Evolutionary conservation across 30 jellyfish, hydroid and myxozoan genomes (phyloP).

Genomic region (Hydractinia symbiolongicarpus): DNA sequence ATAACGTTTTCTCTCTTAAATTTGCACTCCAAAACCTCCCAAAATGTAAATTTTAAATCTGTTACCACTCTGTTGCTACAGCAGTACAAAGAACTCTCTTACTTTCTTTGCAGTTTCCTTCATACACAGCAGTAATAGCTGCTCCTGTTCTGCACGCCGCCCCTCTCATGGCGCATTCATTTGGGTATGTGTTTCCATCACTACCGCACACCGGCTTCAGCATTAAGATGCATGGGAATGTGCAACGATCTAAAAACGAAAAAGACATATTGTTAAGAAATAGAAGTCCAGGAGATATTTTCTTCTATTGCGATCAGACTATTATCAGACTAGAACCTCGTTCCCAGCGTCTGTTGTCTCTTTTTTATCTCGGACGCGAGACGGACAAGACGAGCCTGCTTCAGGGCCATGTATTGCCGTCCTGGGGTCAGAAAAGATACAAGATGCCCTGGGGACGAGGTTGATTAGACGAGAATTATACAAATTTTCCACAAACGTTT

Average conservation of each 20-base stretch:
- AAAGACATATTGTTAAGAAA: not conserved
- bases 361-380: too few relatives aligned
- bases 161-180: slow-evolving; percentile 51
- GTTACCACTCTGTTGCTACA: too few relatives aligned
- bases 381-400: too few relatives aligned
- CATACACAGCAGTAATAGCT: slow-evolving; percentile 36
- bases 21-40: too few relatives aligned
- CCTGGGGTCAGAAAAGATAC: too few relatives aligned
- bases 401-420: too few relatives aligned
- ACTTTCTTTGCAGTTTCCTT: slow-evolving; percentile 24
- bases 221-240: slow-evolving; percentile 40
- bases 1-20: too few relatives aligned
- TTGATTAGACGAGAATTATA: not conserved
- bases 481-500: not conserved
- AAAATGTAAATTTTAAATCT: too few relatives aligned
- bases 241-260: not conserved
- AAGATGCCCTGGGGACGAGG: too few relatives aligned
- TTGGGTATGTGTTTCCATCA: slow-evolving; percentile 39
- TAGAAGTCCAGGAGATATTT: not conserved
- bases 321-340: too few relatives aligned
- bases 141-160: slow-evolving; percentile 37
- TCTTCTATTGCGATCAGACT: too few relatives aligned
- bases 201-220: slow-evolving; percentile 58
- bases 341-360: too few relatives aligned
- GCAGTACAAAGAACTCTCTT: not conserved